These are phyloP conservation scores for Neodiprion fabricii DNA, from an alignment of 1,140 invertebrate genomes.

Conservation along the genomic window DNA sequence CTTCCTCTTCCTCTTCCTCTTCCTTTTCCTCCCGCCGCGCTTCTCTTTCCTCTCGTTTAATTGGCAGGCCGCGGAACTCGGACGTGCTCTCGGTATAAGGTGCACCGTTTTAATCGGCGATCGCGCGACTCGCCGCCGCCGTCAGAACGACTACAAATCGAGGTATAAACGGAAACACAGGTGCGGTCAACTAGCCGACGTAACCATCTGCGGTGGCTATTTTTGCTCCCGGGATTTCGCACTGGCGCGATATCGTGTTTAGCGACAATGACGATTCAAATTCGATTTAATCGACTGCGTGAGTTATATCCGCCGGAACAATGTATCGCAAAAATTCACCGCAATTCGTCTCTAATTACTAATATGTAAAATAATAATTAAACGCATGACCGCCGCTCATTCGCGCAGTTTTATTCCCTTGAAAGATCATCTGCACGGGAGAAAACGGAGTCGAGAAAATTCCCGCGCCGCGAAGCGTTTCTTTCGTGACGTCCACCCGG, in stretches of 20 bases:
- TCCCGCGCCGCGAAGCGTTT: too few species aligned
- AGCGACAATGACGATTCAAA: background rate
- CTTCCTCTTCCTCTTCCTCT: background rate
- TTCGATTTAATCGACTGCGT: too few species aligned
- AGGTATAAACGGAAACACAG: background rate
- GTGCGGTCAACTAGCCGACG: background rate
- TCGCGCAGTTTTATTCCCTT: slow-evolving; percentile 21
- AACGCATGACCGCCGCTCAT: slow-evolving; percentile 39
- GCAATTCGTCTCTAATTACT: background rate
- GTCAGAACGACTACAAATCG: background rate
- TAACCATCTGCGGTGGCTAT: too few species aligned
- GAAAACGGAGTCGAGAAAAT: too few species aligned
- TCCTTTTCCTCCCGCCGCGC: slow-evolving; percentile 9
- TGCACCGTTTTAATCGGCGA: too few species aligned
- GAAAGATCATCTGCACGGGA: too few species aligned
- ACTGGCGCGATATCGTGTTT: too few species aligned
- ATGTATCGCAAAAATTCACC: background rate
- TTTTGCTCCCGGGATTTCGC: too few species aligned
- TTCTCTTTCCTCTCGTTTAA: slow-evolving; percentile 11
- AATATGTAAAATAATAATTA: slow-evolving; percentile 29
- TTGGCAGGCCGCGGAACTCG: slow-evolving; percentile 3
- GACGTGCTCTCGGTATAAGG: too few species aligned
- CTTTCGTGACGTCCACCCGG: too few species aligned
- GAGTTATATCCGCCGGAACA: too few species aligned
- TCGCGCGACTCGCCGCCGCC: too few species aligned